Percentiles rank a stretch among this genome's conserved stretches.
These are phyloP conservation scores for Drosophila hamatofila DNA, from an alignment of 2,888 invertebrate species.

Conservation along the genomic window DNA sequence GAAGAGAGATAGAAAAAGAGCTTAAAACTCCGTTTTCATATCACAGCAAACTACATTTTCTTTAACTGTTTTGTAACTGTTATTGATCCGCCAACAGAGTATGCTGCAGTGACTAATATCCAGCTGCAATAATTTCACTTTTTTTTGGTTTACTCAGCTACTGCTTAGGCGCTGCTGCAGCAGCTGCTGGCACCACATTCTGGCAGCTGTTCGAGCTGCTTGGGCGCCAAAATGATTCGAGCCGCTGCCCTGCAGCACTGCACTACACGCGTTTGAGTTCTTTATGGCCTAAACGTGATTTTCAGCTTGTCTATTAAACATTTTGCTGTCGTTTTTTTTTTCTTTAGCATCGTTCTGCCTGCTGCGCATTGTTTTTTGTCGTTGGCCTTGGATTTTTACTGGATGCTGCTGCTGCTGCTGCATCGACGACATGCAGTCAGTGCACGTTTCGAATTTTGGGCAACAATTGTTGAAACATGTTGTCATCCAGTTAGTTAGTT, in stretches of 20 bases:
- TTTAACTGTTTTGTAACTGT: too few species aligned
- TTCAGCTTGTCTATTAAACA: slow-evolving; percentile 67
- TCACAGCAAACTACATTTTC: too few species aligned
- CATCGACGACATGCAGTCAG: slow-evolving; percentile 38
- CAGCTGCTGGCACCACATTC: background rate
- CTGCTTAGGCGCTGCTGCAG: slow-evolving; percentile 1
- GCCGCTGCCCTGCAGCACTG: slow-evolving; percentile 27
- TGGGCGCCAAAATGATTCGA: slow-evolving; percentile 23
- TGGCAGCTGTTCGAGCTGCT: slow-evolving; percentile 26
- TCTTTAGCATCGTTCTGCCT: background rate
- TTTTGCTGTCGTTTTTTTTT: slow-evolving; percentile 14
- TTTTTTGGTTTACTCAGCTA: background rate
- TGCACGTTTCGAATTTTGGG: slow-evolving; percentile 76
- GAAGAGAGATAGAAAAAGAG: too few species aligned
- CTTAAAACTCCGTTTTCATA: too few species aligned
- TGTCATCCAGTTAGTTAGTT: slow-evolving; percentile 78
- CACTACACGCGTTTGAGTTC: slow-evolving; percentile 41
- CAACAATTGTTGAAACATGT: slow-evolving; percentile 78
- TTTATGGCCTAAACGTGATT: slow-evolving; percentile 79
- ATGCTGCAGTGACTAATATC: background rate
- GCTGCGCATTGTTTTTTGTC: slow-evolving; percentile 11
- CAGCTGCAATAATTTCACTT: background rate
- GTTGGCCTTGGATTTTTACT: slow-evolving; percentile 13
- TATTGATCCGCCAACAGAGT: background rate
- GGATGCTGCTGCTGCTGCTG: background rate